Percentiles rank a stretch among this genome's conserved stretches.
These are phyloP conservation scores for Fulica atra DNA, from an alignment of 2,113 vertebrate genomes.

Conservation along the genomic window DNA sequence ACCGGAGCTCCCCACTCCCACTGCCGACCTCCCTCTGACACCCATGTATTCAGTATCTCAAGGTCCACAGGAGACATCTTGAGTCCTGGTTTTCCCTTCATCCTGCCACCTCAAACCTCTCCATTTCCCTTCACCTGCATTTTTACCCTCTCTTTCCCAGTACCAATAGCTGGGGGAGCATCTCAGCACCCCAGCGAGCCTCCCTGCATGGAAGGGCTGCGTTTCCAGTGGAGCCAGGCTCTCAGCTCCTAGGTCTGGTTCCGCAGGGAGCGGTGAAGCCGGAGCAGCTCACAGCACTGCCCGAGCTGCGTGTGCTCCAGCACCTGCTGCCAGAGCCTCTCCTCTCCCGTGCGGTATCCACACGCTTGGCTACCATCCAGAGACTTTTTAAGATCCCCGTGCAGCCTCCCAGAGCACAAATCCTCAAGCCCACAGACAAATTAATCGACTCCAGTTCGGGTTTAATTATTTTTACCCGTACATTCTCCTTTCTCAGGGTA, in stretches of 20 bases:
- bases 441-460: neutral
- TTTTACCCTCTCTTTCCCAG: neutral
- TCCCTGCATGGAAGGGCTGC: neutral
- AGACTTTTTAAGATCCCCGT: neutral
- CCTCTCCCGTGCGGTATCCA: neutral
- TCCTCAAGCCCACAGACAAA: neutral
- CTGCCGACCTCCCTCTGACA: neutral
- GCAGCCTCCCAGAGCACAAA: neutral
- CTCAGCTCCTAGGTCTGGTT: neutral
- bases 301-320: neutral
- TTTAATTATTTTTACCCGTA: neutral
- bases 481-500: conserved; percentile 1
- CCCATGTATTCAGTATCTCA: fast-evolving
- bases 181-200: neutral
- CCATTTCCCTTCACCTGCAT: fast-evolving
- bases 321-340: conserved; percentile 27
- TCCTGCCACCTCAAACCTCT: neutral
- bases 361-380: conserved; percentile 27
- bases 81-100: neutral
- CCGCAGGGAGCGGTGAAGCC: neutral
- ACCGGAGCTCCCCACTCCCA: neutral
- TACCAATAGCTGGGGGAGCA: neutral
- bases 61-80: fast-evolving
- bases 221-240: neutral
- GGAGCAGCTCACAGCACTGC: neutral